Evolutionary conservation across 2,888 invertebrate species (phyloP).

Genomic region (Silvanus unidentatus): DNA sequence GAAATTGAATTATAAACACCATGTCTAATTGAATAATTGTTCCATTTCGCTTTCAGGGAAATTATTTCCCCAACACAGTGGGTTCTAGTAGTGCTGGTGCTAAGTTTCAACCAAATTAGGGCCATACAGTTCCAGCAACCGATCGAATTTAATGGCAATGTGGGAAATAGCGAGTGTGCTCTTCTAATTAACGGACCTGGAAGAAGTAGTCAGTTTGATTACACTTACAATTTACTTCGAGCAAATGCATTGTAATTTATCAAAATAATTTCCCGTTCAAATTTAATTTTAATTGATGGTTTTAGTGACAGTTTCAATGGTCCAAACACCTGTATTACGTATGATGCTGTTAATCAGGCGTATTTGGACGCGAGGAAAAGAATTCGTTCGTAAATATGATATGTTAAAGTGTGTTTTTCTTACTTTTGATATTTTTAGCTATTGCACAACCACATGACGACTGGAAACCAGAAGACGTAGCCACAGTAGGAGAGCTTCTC

Average conservation of each 20-base stretch:
- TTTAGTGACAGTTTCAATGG: constrained; percentile 47
- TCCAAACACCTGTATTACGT: constrained; percentile 78
- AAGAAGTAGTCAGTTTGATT: constrained; percentile 76
- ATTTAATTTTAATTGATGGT: not conserved
- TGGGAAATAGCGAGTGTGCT: constrained; percentile 65
- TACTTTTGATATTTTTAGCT: constrained; percentile 48
- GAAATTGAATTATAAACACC: too few relatives aligned
- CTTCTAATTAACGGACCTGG: constrained; percentile 71
- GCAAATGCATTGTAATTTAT: constrained; percentile 61
- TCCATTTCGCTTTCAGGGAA: too few relatives aligned
- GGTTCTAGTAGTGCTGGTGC: too few relatives aligned
- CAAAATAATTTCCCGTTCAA: not conserved
- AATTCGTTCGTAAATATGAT: constrained; percentile 65
- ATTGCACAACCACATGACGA: constrained; percentile 74
- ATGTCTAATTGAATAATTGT: too few relatives aligned
- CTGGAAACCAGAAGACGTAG: constrained; percentile 79
- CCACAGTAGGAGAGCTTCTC: constrained; percentile 79
- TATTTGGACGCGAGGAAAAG: constrained; percentile 81
- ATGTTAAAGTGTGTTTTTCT: not conserved
- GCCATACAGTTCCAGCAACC: constrained; percentile 41
- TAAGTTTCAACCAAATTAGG: too few relatives aligned
- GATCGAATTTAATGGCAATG: constrained; percentile 34
- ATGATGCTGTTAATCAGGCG: constrained; percentile 83
- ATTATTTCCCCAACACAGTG: too few relatives aligned
- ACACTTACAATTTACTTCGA: constrained; percentile 75